Base-by-base conservation (phyloP, 2,113 vertebrate genomes). In the Panthera uncia region DNA sequence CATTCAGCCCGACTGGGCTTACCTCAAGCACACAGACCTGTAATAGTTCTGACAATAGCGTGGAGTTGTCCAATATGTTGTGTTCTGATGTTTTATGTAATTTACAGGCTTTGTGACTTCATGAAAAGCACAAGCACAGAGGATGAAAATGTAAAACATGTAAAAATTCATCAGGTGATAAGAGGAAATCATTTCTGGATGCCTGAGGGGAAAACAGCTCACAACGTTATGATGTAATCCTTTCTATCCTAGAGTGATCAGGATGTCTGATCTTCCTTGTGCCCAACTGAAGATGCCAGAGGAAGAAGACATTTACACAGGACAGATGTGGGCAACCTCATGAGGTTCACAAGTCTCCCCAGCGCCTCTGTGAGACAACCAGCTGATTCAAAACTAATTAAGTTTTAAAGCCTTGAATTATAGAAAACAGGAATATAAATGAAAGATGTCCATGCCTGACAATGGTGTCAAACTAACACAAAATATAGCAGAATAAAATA, bases 131-230 rank as follows among this genome's bases (percentile, higher is more conserved):
- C 27, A 84, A 63, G n/a, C 52, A 93, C 10, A 88, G 36, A 81
- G 41, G 21, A 81, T 55, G 73, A 94, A 89, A 94, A 95, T 21
- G 50, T 2, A 78, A 61, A 83, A 57, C 66, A 74, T n/a, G n/a
- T 33, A 52, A 95, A 94, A 92, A 95, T 41, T 48, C 65, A 86
- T 79, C 68, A 33, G 52, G 65, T 95, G 71, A 57, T 57, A 55
- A 93, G 38, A 98, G 65, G n/a, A 94, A 96, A 90, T 85, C 73
- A 45, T 31, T 55, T 79, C 69, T 96, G 85, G 21, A 65, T 69
- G 45, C 57, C 78, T 57, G 66, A 81, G 66, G 83, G 65, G 65
- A 83, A 95, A 88, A 78, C 0, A 79, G 69, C n/a, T 15, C 65
- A 66, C 38, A 69, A 74, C 84, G 31, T 65, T 96, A 89, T 93